phyloP scores from a whole-genome alignment of 2,113 vertebrate genomes.

The Corvus hawaiiensis region DNA sequence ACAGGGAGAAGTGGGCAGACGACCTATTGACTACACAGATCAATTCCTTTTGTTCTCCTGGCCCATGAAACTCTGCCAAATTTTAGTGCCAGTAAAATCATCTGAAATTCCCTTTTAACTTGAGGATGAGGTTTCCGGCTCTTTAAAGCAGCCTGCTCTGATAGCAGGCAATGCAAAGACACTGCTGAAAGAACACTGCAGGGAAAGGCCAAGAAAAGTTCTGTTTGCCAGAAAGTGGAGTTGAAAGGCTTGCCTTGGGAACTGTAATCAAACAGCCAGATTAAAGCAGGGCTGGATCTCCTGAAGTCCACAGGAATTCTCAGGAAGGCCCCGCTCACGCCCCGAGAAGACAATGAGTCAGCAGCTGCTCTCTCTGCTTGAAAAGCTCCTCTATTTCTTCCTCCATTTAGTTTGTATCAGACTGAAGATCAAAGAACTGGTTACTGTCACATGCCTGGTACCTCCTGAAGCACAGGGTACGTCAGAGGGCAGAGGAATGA shows the following conservation, averaged over 20 bases:
- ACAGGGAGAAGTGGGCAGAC: not conserved
- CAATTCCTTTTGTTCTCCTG: slow-evolving; percentile 16
- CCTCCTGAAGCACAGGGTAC: not conserved
- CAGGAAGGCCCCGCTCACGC: not conserved
- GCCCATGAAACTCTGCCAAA: slow-evolving; percentile 41
- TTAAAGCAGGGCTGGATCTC: slow-evolving; percentile 24
- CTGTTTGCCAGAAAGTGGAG: slow-evolving; percentile 34
- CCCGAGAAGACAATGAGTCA: slow-evolving; percentile 9
- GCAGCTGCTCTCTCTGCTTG: not conserved
- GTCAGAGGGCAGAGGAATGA: not conserved
- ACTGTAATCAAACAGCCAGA: slow-evolving; percentile 19
- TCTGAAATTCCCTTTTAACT: slow-evolving; percentile 28
- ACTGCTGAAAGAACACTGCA: slow-evolving; percentile 4
- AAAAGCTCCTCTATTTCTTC: not conserved
- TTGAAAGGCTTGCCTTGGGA: slow-evolving; percentile 35
- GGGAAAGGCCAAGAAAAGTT: slow-evolving; percentile 33
- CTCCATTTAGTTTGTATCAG: not conserved
- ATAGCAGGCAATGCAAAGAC: slow-evolving; percentile 30
- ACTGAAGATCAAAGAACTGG: not conserved
- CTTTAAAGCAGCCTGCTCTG: slow-evolving; percentile 11
- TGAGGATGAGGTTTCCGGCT: slow-evolving; percentile 7
- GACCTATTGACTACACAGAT: slow-evolving; percentile 29
- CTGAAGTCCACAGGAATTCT: slow-evolving; percentile 34
- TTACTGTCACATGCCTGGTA: not conserved
- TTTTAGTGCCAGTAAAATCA: not conserved